A percentile compares a stretch with the other conserved stretches of the same genome.
Evolutionary conservation across 2,113 vertebrate species (phyloP).

Genomic region (Tyrannus savana): DNA sequence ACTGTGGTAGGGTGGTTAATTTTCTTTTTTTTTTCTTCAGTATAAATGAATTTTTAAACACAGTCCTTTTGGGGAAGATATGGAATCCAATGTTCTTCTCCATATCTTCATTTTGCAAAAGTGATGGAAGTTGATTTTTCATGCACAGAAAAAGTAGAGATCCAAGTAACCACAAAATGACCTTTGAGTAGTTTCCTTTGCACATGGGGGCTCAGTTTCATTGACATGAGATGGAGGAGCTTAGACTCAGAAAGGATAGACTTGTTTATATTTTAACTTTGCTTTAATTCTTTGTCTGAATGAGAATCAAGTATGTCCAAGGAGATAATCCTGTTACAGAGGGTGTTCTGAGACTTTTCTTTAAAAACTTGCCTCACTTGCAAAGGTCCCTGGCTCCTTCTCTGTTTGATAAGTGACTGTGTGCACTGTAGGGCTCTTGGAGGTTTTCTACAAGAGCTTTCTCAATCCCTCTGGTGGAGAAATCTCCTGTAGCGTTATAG

Average conservation of each 20-base stretch:
- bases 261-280: background rate
- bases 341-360: background rate
- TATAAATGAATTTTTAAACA: background rate
- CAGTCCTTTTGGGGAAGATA: background rate
- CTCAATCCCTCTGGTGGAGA: background rate
- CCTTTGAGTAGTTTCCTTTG: background rate
- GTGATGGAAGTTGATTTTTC: background rate
- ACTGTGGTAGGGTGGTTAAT: background rate
- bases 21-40: background rate
- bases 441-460: background rate
- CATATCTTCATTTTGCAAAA: background rate
- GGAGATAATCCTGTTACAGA: background rate
- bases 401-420: background rate
- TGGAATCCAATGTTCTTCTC: background rate
- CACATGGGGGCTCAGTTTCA: background rate
- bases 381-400: background rate
- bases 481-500: background rate
- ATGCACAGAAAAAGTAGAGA: background rate
- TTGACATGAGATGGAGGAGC: background rate
- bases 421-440: background rate
- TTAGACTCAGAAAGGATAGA: background rate
- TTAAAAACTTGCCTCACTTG: rapidly evolving
- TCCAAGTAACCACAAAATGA: background rate
- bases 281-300: background rate
- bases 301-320: background rate